Conservation (phyloP, 1,140 invertebrate species). For the Monochamus saltuarius region DNA sequence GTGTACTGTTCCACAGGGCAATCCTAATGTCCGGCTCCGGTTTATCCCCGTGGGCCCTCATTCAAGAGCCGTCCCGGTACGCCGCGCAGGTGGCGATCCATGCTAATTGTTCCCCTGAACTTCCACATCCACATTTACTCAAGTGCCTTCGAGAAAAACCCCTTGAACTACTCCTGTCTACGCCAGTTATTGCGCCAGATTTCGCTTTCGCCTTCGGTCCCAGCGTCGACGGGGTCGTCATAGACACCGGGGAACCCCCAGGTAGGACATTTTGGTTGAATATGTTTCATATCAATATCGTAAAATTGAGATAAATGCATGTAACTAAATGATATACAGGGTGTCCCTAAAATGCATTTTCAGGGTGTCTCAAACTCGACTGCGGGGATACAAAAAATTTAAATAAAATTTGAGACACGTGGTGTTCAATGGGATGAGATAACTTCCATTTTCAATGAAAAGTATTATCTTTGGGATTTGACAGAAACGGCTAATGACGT, state of each 20-base stretch:
- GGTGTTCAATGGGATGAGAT: no score
- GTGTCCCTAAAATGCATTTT: no score
- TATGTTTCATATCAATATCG: no score
- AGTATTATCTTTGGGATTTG: no score
- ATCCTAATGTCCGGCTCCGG: slow-evolving; percentile 95
- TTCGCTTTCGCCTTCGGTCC: slow-evolving; percentile 87
- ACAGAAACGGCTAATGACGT: no score
- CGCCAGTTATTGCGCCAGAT: slow-evolving; percentile 76
- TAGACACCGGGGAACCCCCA: slow-evolving; percentile 69
- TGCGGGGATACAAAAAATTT: no score
- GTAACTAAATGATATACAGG: no score
- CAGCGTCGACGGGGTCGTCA: slow-evolving; percentile 89
- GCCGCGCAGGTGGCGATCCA: slow-evolving; percentile 82
- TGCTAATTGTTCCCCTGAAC: slow-evolving; percentile 81
- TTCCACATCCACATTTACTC: slow-evolving; percentile 71
- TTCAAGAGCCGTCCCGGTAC: slow-evolving; percentile 83
- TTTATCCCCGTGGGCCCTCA: slow-evolving; percentile 88
- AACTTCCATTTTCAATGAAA: no score
- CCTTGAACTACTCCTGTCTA: slow-evolving; percentile 69
- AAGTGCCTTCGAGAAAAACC: slow-evolving; percentile 81
- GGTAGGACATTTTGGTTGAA: slow-evolving; percentile 43
- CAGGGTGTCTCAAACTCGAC: no score
- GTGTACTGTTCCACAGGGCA: slow-evolving; percentile 87
- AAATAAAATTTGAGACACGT: no score
- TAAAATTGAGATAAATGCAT: no score